phyloP scores from a whole-genome alignment of 2,113 vertebrate genomes.

The Plecturocebus donacophilus region DNA sequence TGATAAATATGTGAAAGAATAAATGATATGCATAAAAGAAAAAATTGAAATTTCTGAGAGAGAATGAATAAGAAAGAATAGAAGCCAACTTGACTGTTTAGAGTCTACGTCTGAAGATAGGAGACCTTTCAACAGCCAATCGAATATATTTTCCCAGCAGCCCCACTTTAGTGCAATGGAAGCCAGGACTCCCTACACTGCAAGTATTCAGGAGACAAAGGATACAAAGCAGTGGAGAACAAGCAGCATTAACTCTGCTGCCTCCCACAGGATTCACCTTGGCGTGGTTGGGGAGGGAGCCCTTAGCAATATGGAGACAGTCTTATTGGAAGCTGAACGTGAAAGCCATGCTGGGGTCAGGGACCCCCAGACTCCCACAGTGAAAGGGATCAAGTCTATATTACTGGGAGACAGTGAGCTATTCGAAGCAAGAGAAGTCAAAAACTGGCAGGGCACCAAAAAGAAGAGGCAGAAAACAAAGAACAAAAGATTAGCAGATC shows the following conservation, averaged over 20 bases:
- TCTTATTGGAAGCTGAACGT: background rate
- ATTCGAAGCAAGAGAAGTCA: background rate
- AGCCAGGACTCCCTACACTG: background rate
- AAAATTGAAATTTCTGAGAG: background rate
- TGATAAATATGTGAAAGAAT: background rate
- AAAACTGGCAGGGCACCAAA: background rate
- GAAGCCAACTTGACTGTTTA: background rate
- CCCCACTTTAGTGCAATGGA: background rate
- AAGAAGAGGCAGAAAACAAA: background rate
- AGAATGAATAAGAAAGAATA: background rate
- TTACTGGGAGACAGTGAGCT: background rate
- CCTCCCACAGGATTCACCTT: background rate
- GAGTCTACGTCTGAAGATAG: background rate
- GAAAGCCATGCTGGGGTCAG: background rate
- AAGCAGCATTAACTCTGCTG: background rate
- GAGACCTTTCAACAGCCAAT: background rate
- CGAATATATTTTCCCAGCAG: background rate
- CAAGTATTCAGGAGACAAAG: background rate
- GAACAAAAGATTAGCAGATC: background rate
- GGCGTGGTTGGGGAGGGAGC: background rate
- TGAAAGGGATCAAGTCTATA: background rate
- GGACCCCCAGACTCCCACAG: background rate
- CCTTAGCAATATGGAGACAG: background rate
- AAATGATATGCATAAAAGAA: background rate
- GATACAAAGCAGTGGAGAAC: background rate